A percentile compares a stretch with the other conserved stretches of the same genome.
Conservation (phyloP, 2,888 invertebrate genomes). For the Hyles lineata region DNA sequence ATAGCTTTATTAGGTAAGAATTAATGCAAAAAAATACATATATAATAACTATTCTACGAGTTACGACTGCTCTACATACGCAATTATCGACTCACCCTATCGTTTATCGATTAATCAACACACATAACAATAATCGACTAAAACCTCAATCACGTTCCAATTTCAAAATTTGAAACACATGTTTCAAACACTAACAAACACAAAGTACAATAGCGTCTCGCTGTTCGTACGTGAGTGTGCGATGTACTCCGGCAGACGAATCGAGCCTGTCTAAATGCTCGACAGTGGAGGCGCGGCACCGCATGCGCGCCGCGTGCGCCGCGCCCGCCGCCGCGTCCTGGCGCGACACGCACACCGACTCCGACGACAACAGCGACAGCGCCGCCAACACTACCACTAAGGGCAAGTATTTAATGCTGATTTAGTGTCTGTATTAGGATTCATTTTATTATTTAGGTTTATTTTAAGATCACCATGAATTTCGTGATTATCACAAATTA, state of each 20-base stretch:
- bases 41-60: no score
- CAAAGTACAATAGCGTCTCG: background rate
- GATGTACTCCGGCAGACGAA: slow-evolving; percentile 76
- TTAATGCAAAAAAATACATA: no score
- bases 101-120: no score
- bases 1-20: no score
- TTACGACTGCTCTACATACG: no score
- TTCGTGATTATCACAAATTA: no score
- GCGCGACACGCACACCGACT: slow-evolving; percentile 76
- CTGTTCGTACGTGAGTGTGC: slow-evolving; percentile 3
- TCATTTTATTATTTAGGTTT: no score
- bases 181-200: background rate
- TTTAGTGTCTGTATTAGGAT: background rate
- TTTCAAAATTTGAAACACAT: no score
- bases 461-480: no score
- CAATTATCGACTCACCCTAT: no score
- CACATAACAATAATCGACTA: background rate
- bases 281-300: slow-evolving; percentile 86
- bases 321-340: slow-evolving; percentile 49
- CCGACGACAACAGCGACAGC: slow-evolving; percentile 81
- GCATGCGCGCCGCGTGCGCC: slow-evolving; percentile 71
- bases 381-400: slow-evolving; percentile 81
- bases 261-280: slow-evolving; percentile 87
- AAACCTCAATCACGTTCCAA: no score
- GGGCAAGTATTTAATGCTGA: slow-evolving; percentile 52